Percentiles rank a stretch among this genome's conserved stretches.
These are phyloP conservation scores for Lycorma delicatula DNA, from an alignment of 1,140 invertebrate species.

Conservation along the genomic window DNA sequence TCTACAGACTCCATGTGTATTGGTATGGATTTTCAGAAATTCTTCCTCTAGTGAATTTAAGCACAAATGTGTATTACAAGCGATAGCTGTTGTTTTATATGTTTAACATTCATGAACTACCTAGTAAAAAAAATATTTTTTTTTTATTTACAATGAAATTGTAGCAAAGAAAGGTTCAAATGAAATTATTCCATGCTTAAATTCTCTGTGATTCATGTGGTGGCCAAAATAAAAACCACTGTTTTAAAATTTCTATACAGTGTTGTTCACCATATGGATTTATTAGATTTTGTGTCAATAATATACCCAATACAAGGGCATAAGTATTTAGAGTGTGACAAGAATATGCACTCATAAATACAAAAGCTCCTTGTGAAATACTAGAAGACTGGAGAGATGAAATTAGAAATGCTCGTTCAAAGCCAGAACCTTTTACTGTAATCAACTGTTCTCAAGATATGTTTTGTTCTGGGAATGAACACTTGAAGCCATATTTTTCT, in stretches of 20 bases:
- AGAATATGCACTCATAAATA: conserved; percentile 17
- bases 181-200: conserved; percentile 12
- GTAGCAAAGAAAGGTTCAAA: conserved; percentile 15
- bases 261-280: conserved; percentile 18
- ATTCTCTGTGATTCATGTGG: conserved; percentile 5
- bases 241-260: conserved; percentile 19
- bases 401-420: conserved; percentile 14
- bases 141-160: conserved; percentile 18
- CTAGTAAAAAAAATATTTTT: conserved; percentile 5
- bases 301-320: conserved; percentile 20
- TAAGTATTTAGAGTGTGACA: conserved; percentile 20
- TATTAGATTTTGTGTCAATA: conserved; percentile 9
- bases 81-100: conserved; percentile 12
- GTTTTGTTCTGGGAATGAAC: conserved; percentile 14
- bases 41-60: conserved; percentile 12
- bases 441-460: conserved; percentile 13
- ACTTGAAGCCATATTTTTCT: conserved; percentile 8
- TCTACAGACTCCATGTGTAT: conserved; percentile 5
- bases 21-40: conserved; percentile 12
- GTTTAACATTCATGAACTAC: conserved; percentile 12
- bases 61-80: too few species aligned
- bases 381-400: conserved; percentile 17
- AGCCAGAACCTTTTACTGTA: conserved; percentile 23
- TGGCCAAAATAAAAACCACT: conserved; percentile 6
- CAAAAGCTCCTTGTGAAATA: conserved; percentile 11